Evolutionary conservation across 1,140 invertebrate genomes (phyloP), one percentile per base, ranked within the genome.

Genomic region (Habropoda laboriosa): DNA sequence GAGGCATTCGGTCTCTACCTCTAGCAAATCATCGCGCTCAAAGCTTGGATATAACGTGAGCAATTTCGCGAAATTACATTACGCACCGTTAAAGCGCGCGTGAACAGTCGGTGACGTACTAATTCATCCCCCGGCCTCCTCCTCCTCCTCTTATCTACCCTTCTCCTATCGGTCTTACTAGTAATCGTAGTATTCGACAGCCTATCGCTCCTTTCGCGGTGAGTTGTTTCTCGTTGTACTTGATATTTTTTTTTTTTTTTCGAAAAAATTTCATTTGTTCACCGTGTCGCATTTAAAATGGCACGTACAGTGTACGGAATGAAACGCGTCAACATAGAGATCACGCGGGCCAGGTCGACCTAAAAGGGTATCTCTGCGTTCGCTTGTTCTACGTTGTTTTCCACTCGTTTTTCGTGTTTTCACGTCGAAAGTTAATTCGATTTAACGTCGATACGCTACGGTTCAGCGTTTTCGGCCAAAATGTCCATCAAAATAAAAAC

Each of bases 401-500:
- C 7, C 8, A 21, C 35, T 13, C 10, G 12, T 12, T 30, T 64
- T 61, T 38, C 0, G 47, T 7, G 16, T 30, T 64, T 64, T 53
- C 40, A 51, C 72, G 53, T 64, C 58, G 35, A 12, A 38, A 45
- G 42, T 64, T 49, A 63, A 75, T 40, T 75, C 47, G 71, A 74
- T 74, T 74, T 63, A 74, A 74, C 72, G n/a, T 24, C 57, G 72
- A 63, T 49, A 21, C 35, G 51, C 21, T n/a, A n/a, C 30, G 53
- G 38, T 13, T 8, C 16, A 27, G 24, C 35, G 51, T 45, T 32
- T 73, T 30, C 40, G 27, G 16, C n/a, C 18, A 61, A 61, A 74
- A 74, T 63, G 72, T 63, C 72, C 72, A 35, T 74, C 72, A 64
- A 63, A 74, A 64, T 74, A 61, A 64, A 74, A 74, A 74, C 72